Base-by-base conservation (phyloP, 64 coral and sea anemone species). In the Stichodactyla helianthus region DNA sequence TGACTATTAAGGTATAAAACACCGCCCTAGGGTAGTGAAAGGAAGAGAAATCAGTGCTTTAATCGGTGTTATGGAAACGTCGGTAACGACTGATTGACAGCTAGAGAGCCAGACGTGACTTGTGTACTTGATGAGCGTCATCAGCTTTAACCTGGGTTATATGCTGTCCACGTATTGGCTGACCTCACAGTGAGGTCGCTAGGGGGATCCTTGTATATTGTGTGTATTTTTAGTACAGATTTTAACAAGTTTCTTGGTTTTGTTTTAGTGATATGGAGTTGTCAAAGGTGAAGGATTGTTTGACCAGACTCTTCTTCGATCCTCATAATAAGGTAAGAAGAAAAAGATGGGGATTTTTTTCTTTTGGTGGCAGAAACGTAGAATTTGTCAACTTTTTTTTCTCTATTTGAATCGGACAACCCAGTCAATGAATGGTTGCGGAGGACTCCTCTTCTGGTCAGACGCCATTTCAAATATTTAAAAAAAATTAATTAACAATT, bases 241-340 rank as follows among this genome's bases (percentile, higher is more conserved):
- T 5, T 80, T 15, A 7, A 28, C 51, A 6, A 79, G 0, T 55
- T 71, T 1, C 55, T 16, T 76, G 28, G 61, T n/a, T 82, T 55
- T 58, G n/a, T 59, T 78, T 56, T 20, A 79, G 71, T 59, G n/a
- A 81, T n/a, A 71, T 85, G 17, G 97, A 99, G 83, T 67, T 99
- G 54, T 82, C 84, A 52, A 86, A 92, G 71, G 91, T 94, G 54
- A 93, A 95, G 85, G 97, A 99, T 17, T 94, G 93, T 31, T 88
- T 99, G 57, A 99, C 93, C 10, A 89, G 97, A 71, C 89, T 99
- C 11, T 99, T 99, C 59, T 99, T 90, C 26, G 97, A 99, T 74
- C 97, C 97, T 28, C 84, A 99, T 77, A 95, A 95, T 53, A 99
- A 99, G 97, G 97, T 95, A 95, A 87, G 5, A 22, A 65, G 18